Conservation (phyloP, 2,113 vertebrate species). For the Paracyprichromis sp. region DNA sequence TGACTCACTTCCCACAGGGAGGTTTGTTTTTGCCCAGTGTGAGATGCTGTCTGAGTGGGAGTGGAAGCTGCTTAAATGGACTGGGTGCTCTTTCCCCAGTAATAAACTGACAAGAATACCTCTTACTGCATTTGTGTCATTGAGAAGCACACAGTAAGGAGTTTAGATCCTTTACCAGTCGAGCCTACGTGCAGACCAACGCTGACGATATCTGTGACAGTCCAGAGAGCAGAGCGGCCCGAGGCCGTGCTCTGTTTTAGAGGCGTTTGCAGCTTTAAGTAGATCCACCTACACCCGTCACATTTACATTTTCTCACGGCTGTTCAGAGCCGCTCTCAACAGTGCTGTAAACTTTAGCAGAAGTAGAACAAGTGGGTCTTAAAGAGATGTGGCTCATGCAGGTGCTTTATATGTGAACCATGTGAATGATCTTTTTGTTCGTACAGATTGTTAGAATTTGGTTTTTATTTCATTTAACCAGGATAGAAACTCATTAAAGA, state of each 20-base stretch:
- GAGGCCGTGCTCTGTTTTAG: not conserved
- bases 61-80: not conserved
- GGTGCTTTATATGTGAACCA: not conserved
- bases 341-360: not conserved
- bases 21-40: conserved; percentile 1
- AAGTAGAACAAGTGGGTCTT: not conserved
- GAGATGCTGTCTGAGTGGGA: conserved; percentile 5
- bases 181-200: not conserved
- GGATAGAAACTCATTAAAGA: not conserved
- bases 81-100: not conserved
- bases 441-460: not conserved
- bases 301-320: not conserved
- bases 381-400: not conserved
- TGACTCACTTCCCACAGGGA: not conserved
- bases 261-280: not conserved
- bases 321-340: not conserved
- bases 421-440: not conserved
- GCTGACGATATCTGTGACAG: not conserved
- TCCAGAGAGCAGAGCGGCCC: not conserved
- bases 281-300: conserved; percentile 6
- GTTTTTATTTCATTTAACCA: not conserved
- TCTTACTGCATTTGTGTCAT: not conserved
- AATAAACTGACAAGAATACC: not conserved
- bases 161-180: not conserved
- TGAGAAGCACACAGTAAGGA: not conserved